Evolutionary conservation across 2,888 invertebrate species (phyloP).

Genomic region (Papilio elwesi): DNA sequence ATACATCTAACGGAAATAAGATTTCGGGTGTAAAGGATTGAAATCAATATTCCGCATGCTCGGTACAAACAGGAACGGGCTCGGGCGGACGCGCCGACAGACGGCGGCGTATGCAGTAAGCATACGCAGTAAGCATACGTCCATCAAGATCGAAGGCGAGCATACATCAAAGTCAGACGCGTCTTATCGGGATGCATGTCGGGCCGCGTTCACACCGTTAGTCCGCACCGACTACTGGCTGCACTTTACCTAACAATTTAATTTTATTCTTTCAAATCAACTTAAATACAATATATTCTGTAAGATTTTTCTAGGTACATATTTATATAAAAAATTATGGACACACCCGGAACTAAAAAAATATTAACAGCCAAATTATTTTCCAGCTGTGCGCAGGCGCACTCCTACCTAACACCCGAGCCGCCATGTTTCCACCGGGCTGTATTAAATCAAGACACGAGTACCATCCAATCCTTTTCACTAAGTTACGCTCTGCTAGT

Average conservation of each 20-base stretch:
- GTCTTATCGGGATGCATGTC: slow-evolving; percentile 60
- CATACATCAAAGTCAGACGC: slow-evolving; percentile 70
- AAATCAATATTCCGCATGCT: slow-evolving; percentile 35
- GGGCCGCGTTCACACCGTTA: slow-evolving; percentile 55
- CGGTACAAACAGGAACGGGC: slow-evolving; percentile 34
- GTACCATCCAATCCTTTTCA: too few species aligned
- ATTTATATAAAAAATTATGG: too few species aligned
- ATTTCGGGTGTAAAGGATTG: slow-evolving; percentile 37
- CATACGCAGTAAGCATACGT: slow-evolving; percentile 61
- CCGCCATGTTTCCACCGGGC: too few species aligned
- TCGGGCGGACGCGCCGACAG: slow-evolving; percentile 45
- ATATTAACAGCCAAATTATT: too few species aligned
- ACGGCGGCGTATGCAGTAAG: slow-evolving; percentile 39
- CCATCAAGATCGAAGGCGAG: slow-evolving; percentile 61
- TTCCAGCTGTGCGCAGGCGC: too few species aligned
- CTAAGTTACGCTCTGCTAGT: too few species aligned
- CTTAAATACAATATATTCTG: too few species aligned
- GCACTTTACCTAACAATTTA: neutral
- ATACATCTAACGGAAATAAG: slow-evolving; percentile 27
- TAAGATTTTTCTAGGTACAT: too few species aligned
- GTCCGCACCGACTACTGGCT: neutral
- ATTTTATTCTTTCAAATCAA: too few species aligned
- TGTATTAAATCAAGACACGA: too few species aligned
- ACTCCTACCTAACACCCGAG: too few species aligned
- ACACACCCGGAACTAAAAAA: too few species aligned